Percentiles rank a stretch among this genome's conserved stretches.
These are phyloP conservation scores for Tachysurus fulvidraco DNA, from an alignment of 2,113 vertebrate genomes.

Conservation along the genomic window DNA sequence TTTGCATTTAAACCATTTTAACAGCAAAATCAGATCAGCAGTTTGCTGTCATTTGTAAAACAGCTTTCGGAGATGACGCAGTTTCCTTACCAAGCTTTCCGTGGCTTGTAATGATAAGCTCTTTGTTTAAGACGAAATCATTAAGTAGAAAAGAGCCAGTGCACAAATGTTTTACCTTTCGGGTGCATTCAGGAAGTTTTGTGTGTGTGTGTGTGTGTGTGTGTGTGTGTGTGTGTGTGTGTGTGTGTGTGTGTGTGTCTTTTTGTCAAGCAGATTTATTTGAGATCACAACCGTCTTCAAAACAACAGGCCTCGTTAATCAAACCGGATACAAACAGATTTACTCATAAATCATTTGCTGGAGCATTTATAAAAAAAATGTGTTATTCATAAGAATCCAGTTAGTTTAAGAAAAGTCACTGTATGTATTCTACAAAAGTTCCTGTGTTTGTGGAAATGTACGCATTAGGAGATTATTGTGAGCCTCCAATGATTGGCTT, in stretches of 20 bases:
- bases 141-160: neutral
- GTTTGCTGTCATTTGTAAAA: neutral
- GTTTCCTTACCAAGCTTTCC: slow-evolving; percentile 22
- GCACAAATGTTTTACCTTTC: neutral
- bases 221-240: neutral
- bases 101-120: slow-evolving; percentile 21
- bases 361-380: neutral
- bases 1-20: slow-evolving; percentile 4
- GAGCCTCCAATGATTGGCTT: neutral
- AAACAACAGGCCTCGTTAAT: neutral
- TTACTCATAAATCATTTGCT: neutral
- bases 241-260: neutral
- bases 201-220: neutral
- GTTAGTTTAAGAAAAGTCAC: neutral
- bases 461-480: neutral
- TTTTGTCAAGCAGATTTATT: neutral
- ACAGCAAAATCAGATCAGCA: slow-evolving; percentile 24
- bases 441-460: neutral
- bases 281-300: neutral
- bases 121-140: neutral
- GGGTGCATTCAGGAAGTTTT: neutral
- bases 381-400: neutral
- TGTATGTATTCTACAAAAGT: neutral
- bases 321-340: neutral
- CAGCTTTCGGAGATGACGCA: neutral